A percentile compares a stretch with the other conserved stretches of the same genome.
Conservation (phyloP, 2,113 vertebrate genomes). For the human region GRCh38 chr15:53189001-53189500, state of each 20-base stretch:
- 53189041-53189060: too few species aligned
- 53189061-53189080: too few species aligned
- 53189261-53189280: not conserved
- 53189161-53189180: too few species aligned
- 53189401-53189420: not conserved
- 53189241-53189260: not conserved
- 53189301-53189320: not conserved
- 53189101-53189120: too few species aligned
- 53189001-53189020: too few species aligned
- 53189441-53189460: conserved; percentile 9
- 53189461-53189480: conserved; percentile 60
- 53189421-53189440: not conserved
- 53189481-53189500: conserved; percentile 52
- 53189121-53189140: too few species aligned
- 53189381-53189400: not conserved
- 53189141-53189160: too few species aligned
- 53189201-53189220: too few species aligned
- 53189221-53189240: not conserved
- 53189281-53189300: not conserved
- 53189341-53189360: not conserved
- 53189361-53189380: not conserved
- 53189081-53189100: too few species aligned
- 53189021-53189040: too few species aligned
- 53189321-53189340: not conserved
- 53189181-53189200: too few species aligned